These are phyloP conservation scores for Thripadectes ignobilis DNA, from an alignment of 2,797 vertebrate genomes.

Conservation along the genomic window DNA sequence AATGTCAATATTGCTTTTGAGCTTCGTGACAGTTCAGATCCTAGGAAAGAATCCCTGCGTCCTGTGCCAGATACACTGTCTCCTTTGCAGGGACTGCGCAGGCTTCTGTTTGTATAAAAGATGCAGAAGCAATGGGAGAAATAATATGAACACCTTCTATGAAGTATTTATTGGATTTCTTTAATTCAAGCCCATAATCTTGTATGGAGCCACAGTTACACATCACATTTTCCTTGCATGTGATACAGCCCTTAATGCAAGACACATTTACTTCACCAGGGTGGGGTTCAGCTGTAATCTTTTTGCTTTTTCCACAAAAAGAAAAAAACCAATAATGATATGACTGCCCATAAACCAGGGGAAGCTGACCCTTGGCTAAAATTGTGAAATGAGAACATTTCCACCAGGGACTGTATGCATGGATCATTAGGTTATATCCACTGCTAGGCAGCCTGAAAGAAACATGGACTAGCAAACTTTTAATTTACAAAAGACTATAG, in stretches of 20 bases:
- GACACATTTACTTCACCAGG: conserved; percentile 19
- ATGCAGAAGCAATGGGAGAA: neutral
- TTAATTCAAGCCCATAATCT: neutral
- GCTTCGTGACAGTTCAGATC: neutral
- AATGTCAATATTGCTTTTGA: neutral
- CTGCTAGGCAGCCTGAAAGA: neutral
- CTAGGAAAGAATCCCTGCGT: neutral
- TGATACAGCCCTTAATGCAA: neutral
- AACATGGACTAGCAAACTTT: neutral
- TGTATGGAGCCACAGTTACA: neutral
- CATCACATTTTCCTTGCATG: conserved; percentile 13
- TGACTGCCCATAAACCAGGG: neutral
- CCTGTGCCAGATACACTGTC: neutral
- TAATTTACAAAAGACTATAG: neutral
- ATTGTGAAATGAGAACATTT: conserved; percentile 16
- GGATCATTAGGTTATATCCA: neutral
- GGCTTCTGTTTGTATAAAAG: neutral
- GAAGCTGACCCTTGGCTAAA: neutral
- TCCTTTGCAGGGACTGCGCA: neutral
- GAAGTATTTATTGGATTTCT: neutral
- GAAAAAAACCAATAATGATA: neutral
- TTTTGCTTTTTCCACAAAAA: neutral
- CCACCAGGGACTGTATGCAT: neutral
- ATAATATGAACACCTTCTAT: neutral
- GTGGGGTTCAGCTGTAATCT: neutral